These are phyloP conservation scores for Aporrectodea caliginosa DNA, from an alignment of 1,140 invertebrate genomes.

Conservation along the genomic window DNA sequence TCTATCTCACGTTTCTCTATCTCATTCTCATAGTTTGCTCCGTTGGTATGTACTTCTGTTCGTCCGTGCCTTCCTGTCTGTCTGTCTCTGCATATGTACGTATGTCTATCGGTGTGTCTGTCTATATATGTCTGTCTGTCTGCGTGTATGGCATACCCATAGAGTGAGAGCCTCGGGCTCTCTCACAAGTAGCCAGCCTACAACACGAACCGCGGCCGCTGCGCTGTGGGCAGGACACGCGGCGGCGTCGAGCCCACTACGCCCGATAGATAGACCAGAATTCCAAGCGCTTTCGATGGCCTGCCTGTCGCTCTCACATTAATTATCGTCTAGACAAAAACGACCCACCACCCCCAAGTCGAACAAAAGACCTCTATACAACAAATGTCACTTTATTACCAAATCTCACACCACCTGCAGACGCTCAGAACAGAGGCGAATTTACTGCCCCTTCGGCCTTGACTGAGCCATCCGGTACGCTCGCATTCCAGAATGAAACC, in stretches of 20 bases:
- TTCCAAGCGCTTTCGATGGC: not conserved
- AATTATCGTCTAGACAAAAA: not conserved
- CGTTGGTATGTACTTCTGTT: no score
- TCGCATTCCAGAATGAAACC: not conserved
- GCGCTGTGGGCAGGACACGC: not conserved
- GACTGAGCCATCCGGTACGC: not conserved
- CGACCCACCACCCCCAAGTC: no score
- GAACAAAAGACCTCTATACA: not conserved
- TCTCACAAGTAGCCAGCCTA: not conserved
- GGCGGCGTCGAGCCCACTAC: not conserved
- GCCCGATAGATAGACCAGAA: not conserved
- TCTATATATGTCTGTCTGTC: not conserved
- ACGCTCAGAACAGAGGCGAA: no score
- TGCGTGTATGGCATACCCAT: no score
- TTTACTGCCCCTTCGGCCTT: not conserved
- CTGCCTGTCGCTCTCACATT: no score
- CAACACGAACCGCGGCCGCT: not conserved
- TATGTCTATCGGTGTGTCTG: not conserved
- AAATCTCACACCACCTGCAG: not conserved
- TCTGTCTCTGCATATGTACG: not conserved
- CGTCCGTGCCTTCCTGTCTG: no score
- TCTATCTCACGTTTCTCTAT: no score
- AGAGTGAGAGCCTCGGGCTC: no score
- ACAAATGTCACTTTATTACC: not conserved
- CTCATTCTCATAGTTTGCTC: no score